Conservation (phyloP, 1,140 invertebrate genomes). For the Drosophila nigrodunni region DNA sequence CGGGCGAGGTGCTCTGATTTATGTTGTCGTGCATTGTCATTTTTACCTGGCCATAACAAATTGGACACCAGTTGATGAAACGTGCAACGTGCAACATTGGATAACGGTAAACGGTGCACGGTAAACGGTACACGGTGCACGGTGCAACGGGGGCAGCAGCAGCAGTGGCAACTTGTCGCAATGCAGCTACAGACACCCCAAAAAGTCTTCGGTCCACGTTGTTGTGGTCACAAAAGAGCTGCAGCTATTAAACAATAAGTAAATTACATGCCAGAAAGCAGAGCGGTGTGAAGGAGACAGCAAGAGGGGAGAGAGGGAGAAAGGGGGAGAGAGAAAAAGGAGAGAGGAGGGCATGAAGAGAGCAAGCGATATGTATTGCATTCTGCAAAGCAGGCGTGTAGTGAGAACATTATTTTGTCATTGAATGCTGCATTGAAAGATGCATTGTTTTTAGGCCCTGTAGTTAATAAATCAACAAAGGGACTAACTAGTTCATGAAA, state of each 20-base stretch:
- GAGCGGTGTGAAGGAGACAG: not conserved
- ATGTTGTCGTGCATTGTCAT: slow-evolving; percentile 70
- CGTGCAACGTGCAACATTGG: slow-evolving; percentile 17
- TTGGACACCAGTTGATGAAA: slow-evolving; percentile 80
- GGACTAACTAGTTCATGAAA: no score
- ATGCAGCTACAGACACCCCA: slow-evolving; percentile 57
- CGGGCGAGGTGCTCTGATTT: slow-evolving; percentile 57
- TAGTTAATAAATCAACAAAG: no score
- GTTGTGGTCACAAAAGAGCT: slow-evolving; percentile 20
- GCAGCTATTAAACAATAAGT: slow-evolving; percentile 25
- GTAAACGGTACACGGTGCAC: no score
- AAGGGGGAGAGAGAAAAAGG: not conserved
- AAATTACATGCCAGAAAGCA: not conserved
- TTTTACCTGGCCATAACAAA: slow-evolving; percentile 80
- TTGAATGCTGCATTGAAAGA: no score
- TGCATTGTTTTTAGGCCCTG: no score
- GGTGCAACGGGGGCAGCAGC: not conserved
- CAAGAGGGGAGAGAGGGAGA: not conserved
- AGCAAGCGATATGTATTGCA: no score
- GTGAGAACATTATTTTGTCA: not conserved
- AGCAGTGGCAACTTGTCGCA: slow-evolving; percentile 69
- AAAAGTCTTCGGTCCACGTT: slow-evolving; percentile 11
- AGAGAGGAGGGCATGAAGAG: not conserved
- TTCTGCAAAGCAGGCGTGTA: not conserved
- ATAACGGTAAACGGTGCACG: not conserved